phyloP scores from a whole-genome alignment of 1,140 invertebrate species.

The Ceratina calcarata region DNA sequence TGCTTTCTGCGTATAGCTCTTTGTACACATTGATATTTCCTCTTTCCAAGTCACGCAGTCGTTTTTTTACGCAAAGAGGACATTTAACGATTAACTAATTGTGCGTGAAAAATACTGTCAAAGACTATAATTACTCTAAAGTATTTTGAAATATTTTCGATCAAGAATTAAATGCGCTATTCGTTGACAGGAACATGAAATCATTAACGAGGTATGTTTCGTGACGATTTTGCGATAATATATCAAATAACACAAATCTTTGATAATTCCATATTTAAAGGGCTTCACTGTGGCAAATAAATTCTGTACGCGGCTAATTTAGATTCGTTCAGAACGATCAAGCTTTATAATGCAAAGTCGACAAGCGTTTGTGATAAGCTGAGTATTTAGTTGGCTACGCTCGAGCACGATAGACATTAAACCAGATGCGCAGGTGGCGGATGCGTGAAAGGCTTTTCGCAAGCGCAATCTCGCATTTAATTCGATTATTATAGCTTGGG shows the following conservation, averaged over 20 bases:
- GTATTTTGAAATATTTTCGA: background rate
- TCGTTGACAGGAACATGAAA: background rate
- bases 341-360: conserved; percentile 1
- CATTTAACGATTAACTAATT: background rate
- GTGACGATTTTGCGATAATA: background rate
- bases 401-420: conserved; percentile 30
- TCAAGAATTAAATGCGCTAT: background rate
- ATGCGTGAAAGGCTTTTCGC: conserved; percentile 42
- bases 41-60: background rate
- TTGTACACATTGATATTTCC: background rate
- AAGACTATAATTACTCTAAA: background rate
- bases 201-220: too few relatives aligned
- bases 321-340: background rate
- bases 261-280: background rate
- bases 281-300: background rate
- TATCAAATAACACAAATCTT: background rate
- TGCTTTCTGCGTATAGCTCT: background rate
- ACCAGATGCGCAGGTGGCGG: conserved; percentile 34
- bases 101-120: background rate
- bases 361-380: conserved; percentile 51
- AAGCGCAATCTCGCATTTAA: conserved; percentile 59
- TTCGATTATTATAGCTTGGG: conserved; percentile 55
- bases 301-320: background rate
- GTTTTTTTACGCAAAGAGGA: too few relatives aligned
- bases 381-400: conserved; percentile 26